A percentile compares a stretch with the other conserved stretches of the same genome.
Conservation (phyloP, 2,888 invertebrate species). For the Hirtodrosophila cameraria region DNA sequence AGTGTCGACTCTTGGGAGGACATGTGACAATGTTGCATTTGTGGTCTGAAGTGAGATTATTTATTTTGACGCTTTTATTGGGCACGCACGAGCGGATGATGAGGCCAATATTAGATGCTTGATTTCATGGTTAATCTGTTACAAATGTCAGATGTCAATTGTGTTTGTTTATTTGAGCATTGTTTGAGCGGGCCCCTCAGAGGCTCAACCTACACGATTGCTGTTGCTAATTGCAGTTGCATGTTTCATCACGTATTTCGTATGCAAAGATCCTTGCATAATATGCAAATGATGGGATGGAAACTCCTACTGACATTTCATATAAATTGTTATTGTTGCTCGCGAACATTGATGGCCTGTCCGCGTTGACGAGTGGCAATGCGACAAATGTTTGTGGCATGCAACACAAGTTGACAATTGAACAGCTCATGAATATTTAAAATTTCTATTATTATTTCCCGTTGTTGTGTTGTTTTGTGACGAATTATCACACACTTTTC, state of each 20-base stretch:
- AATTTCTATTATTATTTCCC: no score
- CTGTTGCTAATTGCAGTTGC: conserved; percentile 59
- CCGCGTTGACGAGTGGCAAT: conserved; percentile 10
- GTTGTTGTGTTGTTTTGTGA: conserved; percentile 43
- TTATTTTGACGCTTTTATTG: conserved; percentile 52
- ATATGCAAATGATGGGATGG: conserved; percentile 31
- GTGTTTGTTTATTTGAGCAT: conserved; percentile 11
- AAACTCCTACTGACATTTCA: conserved; percentile 48
- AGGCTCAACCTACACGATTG: not conserved
- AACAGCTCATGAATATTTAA: conserved; percentile 68
- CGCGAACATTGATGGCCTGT: conserved; percentile 12
- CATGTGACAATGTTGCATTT: no score
- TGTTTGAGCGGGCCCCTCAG: not conserved
- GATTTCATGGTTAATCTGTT: conserved; percentile 65
- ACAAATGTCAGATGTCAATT: conserved; percentile 70
- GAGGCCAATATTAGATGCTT: conserved; percentile 28
- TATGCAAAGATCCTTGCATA: conserved; percentile 53
- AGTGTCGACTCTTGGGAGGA: no score
- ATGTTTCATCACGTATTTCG: conserved; percentile 32
- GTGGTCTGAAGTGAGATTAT: conserved; percentile 30
- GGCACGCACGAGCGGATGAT: conserved; percentile 50
- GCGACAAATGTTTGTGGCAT: conserved; percentile 18
- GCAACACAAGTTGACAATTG: conserved; percentile 37
- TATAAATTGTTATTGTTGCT: conserved; percentile 43
- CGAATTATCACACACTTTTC: conserved; percentile 8